phyloP scores from a whole-genome alignment of 2,888 invertebrate species.

The Dorcus hopei region DNA sequence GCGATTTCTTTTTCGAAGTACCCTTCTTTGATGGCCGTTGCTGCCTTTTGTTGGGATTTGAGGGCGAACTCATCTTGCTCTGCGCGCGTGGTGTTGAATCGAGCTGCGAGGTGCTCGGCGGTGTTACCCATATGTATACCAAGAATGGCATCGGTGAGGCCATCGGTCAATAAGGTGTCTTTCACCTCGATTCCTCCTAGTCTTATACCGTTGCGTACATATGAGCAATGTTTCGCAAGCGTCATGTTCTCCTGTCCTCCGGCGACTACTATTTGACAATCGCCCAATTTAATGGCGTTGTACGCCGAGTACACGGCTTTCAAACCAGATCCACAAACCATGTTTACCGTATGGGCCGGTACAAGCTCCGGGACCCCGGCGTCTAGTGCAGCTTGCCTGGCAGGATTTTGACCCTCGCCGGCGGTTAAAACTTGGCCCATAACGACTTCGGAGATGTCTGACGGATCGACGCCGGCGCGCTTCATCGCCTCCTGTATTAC shows the following conservation, averaged over 20 bases:
- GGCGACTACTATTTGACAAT: slow-evolving; percentile 65
- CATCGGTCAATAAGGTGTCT: slow-evolving; percentile 65
- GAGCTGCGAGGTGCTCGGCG: slow-evolving; percentile 57
- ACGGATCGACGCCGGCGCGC: slow-evolving; percentile 54
- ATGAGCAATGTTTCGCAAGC: slow-evolving; percentile 64
- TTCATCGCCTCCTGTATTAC: slow-evolving; percentile 67
- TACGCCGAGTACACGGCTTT: slow-evolving; percentile 68
- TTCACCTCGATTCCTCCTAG: slow-evolving; percentile 61
- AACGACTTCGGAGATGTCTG: slow-evolving; percentile 74
- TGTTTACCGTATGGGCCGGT: slow-evolving; percentile 70
- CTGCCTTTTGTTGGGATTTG: slow-evolving; percentile 64
- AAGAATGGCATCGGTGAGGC: slow-evolving; percentile 69
- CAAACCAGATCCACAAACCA: slow-evolving; percentile 80
- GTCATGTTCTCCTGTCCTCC: slow-evolving; percentile 86
- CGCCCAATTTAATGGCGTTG: slow-evolving; percentile 64
- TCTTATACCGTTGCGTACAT: slow-evolving; percentile 62
- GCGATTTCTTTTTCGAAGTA: slow-evolving; percentile 71
- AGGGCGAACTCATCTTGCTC: slow-evolving; percentile 70
- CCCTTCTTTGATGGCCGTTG: slow-evolving; percentile 59
- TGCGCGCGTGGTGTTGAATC: slow-evolving; percentile 61
- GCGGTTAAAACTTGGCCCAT: slow-evolving; percentile 73
- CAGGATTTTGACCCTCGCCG: slow-evolving; percentile 81
- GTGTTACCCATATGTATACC: slow-evolving; percentile 78
- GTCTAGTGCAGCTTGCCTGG: slow-evolving; percentile 70
- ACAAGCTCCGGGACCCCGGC: slow-evolving; percentile 68